phyloP scores from a whole-genome alignment of 2,888 invertebrate species.

The Anodontia alba region DNA sequence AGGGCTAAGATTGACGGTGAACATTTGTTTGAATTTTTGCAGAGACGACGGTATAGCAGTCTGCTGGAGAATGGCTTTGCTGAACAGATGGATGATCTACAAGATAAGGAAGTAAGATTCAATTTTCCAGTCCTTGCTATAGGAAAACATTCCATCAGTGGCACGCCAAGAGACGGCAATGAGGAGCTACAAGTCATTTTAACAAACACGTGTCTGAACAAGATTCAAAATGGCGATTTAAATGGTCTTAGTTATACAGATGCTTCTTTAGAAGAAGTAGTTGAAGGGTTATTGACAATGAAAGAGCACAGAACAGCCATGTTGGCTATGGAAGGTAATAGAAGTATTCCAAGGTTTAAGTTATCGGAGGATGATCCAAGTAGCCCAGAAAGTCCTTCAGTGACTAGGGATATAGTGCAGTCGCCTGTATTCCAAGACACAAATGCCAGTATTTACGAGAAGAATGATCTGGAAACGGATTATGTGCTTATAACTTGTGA shows the following conservation, averaged over 20 bases:
- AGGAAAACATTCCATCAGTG: constrained; percentile 54
- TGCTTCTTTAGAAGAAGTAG: constrained; percentile 69
- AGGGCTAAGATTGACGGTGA: constrained; percentile 63
- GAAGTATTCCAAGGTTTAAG: constrained; percentile 48
- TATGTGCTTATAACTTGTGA: constrained; percentile 72
- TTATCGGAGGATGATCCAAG: constrained; percentile 31
- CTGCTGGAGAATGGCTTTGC: constrained; percentile 63
- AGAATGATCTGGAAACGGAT: constrained; percentile 46
- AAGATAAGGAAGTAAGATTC: constrained; percentile 48
- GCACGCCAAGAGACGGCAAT: constrained; percentile 36
- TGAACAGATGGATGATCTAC: constrained; percentile 55
- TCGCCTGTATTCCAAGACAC: constrained; percentile 11
- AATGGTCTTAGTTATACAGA: constrained; percentile 44
- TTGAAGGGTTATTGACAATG: constrained; percentile 70
- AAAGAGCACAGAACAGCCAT: constrained; percentile 53
- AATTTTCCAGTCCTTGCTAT: constrained; percentile 57
- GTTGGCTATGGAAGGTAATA: constrained; percentile 51
- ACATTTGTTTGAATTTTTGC: constrained; percentile 71
- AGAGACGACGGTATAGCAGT: constrained; percentile 75
- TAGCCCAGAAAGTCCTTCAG: constrained; percentile 46
- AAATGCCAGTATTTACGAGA: constrained; percentile 31
- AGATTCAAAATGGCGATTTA: constrained; percentile 33
- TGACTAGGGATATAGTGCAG: constrained; percentile 22
- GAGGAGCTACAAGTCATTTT: constrained; percentile 56
- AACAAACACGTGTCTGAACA: constrained; percentile 48